phyloP scores from a whole-genome alignment of 2,888 invertebrate species.

The Mythimna ferrago region DNA sequence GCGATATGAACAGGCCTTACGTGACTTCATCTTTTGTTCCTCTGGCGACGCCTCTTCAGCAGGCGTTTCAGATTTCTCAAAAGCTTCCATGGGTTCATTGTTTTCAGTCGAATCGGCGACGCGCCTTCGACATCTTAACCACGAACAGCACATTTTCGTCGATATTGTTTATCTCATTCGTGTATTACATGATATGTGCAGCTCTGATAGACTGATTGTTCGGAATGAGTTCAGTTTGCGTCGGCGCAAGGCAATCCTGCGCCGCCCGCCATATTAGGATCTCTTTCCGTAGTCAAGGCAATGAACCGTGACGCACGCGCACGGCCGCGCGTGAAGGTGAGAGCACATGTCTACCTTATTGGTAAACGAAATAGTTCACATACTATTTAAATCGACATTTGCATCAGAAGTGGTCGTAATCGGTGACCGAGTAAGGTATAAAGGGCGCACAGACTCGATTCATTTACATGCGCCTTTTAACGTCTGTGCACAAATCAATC shows the following conservation, averaged over 20 bases:
- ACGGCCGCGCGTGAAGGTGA: constrained; percentile 62
- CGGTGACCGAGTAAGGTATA: constrained; percentile 27
- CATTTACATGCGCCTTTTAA: constrained; percentile 5
- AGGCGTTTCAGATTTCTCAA: constrained; percentile 74
- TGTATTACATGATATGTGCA: constrained; percentile 73
- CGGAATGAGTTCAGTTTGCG: constrained; percentile 82
- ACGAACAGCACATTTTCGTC: constrained; percentile 87
- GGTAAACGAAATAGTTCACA: constrained; percentile 57
- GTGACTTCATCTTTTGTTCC: constrained; percentile 76
- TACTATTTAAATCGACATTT: constrained; percentile 53
- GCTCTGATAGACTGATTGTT: constrained; percentile 77
- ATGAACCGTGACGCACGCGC: constrained; percentile 87
- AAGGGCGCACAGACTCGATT: constrained; percentile 17
- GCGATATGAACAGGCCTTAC: constrained; percentile 80
- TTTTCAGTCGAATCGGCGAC: constrained; percentile 81
- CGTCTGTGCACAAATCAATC: neutral
- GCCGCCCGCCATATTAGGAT: constrained; percentile 87
- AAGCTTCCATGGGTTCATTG: constrained; percentile 77
- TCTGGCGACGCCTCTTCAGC: constrained; percentile 69
- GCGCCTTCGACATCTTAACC: constrained; percentile 84
- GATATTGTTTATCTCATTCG: constrained; percentile 65
- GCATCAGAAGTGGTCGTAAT: constrained; percentile 46
- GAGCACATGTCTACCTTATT: constrained; percentile 63
- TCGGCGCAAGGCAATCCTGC: constrained; percentile 87
- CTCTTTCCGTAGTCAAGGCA: constrained; percentile 88